Base-by-base conservation (phyloP, 2,888 invertebrate species). In the Nomada lathburiana region DNA sequence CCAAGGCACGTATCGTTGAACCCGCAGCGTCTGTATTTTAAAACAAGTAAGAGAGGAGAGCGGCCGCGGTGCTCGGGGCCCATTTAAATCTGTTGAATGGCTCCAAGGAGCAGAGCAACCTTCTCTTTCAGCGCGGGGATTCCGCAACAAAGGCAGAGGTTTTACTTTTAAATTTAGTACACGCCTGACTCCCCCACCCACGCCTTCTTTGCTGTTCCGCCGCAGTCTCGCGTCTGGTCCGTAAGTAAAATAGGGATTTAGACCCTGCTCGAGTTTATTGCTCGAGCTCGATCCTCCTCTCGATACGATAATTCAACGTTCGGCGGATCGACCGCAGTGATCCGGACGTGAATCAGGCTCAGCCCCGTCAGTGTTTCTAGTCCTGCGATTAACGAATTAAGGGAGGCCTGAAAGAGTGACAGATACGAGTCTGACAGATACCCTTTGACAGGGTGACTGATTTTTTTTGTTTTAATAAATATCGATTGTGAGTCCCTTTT, bases 141-240 rank as follows among this genome's bases (percentile, higher is more conserved):
- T 92, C 91, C 88, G 89, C 89, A 92, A 92, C 91, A 92, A 92
- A 92, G 91, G 90, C 92, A 87, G 90, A 88, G 92, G 92, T 92
- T 92, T 93, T 92, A 92, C 91, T 91, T 90, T 92, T 91, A 92
- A 93, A 93, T 93, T 93, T 93, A 92, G 91, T 92, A 92, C 92
- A 91, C 91, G 90, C 86, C 87, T 85, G 88, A 86, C 83, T 86
- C 84, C 64, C 78, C 13, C 78, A 84, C 85, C 64, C 79, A 76
- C 74, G 81, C 72, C 70, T 63, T 67, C 84, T 68, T 86, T 76
- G 10, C 63, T 68, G 53, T 80, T 81, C 80, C 83, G 29, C 82
- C 74, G 67, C 82, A 76, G 80, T 79, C 82, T 78, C 81, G 73
- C 80, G 65, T 62, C 80, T 87, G 83, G 84, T 85, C 84, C 86